phyloP scores from a whole-genome alignment of 2,888 invertebrate genomes.

The Nudaria mundana region DNA sequence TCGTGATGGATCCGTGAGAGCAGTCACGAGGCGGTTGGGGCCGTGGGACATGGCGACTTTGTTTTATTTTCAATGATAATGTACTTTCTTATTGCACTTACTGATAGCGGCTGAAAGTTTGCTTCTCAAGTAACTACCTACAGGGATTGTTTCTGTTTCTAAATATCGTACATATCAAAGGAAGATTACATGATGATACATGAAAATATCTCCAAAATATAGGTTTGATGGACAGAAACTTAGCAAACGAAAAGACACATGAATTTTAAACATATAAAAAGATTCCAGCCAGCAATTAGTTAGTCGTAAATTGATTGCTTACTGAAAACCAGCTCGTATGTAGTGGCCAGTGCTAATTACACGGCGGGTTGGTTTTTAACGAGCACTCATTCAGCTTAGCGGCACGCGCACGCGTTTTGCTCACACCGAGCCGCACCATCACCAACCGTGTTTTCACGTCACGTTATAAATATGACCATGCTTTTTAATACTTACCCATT shows the following conservation, averaged over 20 bases:
- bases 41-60: slow-evolving; percentile 60
- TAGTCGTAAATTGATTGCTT: slow-evolving; percentile 5
- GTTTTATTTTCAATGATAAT: slow-evolving; percentile 56
- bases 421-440: slow-evolving; percentile 24
- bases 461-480: slow-evolving; percentile 41
- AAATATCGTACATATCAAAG: no score
- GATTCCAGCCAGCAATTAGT: neutral
- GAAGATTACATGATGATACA: no score
- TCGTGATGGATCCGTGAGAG: slow-evolving; percentile 73
- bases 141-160: no score
- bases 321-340: slow-evolving; percentile 25
- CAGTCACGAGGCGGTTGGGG: slow-evolving; percentile 69
- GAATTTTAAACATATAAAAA: no score
- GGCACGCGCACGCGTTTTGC: slow-evolving; percentile 48
- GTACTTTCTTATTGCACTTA: slow-evolving; percentile 1
- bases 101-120: neutral
- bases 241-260: no score
- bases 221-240: no score
- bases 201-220: no score
- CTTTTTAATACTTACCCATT: slow-evolving; percentile 36
- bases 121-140: no score
- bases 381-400: slow-evolving; percentile 67
- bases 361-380: slow-evolving; percentile 67
- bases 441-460: slow-evolving; percentile 31
- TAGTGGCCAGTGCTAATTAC: slow-evolving; percentile 65